Percentiles rank a stretch among this genome's conserved stretches.
phyloP scores from a whole-genome alignment of 2,888 invertebrate genomes.

The Tuberolachnus salignus region DNA sequence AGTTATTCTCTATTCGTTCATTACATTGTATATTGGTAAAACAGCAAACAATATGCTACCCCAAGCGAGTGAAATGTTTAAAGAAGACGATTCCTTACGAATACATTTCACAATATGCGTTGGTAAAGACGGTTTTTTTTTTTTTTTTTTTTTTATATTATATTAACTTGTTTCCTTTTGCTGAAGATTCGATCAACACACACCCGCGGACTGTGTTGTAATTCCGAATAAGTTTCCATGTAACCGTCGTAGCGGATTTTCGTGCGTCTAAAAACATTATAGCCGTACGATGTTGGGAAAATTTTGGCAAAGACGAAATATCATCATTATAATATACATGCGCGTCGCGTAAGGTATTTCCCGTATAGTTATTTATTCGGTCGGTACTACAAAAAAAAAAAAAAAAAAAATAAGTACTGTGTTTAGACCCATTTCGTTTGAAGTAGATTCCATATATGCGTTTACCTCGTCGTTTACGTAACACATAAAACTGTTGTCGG shows the following conservation, averaged over 20 bases:
- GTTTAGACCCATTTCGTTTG: background rate
- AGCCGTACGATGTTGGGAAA: background rate
- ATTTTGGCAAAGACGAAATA: background rate
- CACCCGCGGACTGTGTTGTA: background rate
- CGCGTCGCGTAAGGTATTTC: too few species aligned
- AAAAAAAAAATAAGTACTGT: background rate
- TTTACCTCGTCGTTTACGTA: background rate
- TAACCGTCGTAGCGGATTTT: background rate
- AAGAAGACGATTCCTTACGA: background rate
- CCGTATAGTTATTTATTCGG: background rate
- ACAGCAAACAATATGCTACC: background rate
- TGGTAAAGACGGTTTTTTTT: background rate
- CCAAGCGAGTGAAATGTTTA: background rate
- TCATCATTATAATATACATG: background rate
- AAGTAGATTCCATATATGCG: background rate
- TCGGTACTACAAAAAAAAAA: too few species aligned
- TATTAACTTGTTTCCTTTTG: too few species aligned
- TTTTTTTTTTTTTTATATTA: background rate
- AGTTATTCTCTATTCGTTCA: too few species aligned
- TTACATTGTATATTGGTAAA: background rate
- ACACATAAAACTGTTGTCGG: background rate
- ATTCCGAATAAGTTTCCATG: background rate
- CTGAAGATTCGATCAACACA: background rate
- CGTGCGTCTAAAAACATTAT: background rate
- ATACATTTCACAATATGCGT: background rate